Conservation (phyloP, 2,797 vertebrate genomes). For the Nyctalus aviator region DNA sequence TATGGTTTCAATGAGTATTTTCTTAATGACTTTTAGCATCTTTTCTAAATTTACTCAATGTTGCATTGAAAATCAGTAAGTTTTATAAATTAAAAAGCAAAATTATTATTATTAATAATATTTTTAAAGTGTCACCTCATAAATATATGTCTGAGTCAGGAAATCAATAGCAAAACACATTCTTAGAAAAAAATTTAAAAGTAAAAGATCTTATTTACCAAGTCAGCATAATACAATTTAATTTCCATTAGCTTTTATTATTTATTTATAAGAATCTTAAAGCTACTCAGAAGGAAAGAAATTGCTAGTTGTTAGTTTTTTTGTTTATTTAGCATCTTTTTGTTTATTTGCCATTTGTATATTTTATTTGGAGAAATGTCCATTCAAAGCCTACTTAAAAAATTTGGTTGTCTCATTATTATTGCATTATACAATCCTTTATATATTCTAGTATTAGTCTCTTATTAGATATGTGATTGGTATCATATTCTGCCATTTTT, state of each 20-base stretch:
- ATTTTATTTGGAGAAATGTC: background rate
- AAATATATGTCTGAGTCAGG: background rate
- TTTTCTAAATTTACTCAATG: background rate
- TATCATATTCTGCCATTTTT: background rate
- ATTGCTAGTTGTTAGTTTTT: slow-evolving; percentile 47
- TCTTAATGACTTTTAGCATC: background rate
- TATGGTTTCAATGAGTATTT: background rate
- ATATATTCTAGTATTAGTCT: background rate
- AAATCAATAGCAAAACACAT: background rate
- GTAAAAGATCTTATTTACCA: background rate
- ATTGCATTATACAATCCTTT: background rate
- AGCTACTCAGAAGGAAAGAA: slow-evolving; percentile 16
- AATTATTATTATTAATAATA: background rate
- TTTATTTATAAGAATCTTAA: slow-evolving; percentile 23
- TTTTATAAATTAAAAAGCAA: slow-evolving; percentile 38
- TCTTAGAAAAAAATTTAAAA: slow-evolving; percentile 3
- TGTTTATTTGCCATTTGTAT: background rate
- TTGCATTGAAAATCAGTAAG: background rate
- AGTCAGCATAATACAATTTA: slow-evolving; percentile 30
- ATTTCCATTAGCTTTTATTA: slow-evolving; percentile 29
- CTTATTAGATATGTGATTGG: background rate
- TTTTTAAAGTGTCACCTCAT: background rate
- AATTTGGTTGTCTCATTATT: background rate
- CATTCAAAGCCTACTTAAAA: background rate
- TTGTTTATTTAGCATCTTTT: background rate